A percentile compares a stretch with the other conserved stretches of the same genome.
These are phyloP conservation scores for Leptinotarsa haldemani DNA, from an alignment of 2,888 invertebrate genomes.

Conservation along the genomic window DNA sequence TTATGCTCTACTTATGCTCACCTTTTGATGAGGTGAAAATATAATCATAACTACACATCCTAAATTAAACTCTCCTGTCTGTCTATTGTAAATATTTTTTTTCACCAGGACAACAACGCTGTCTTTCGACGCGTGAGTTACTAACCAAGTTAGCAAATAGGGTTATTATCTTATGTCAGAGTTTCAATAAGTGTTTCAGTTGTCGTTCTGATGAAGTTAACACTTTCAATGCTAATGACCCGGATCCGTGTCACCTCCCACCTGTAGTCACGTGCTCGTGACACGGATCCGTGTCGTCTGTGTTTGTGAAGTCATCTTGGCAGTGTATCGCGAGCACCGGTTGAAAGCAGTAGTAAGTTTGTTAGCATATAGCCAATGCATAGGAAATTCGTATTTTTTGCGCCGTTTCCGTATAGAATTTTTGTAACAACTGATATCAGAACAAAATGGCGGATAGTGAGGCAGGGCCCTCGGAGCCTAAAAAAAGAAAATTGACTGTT, in stretches of 20 bases:
- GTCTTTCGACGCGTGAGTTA: no score
- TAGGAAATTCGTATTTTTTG: conserved; percentile 20
- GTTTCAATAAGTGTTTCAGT: no score
- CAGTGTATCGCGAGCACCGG: conserved; percentile 20
- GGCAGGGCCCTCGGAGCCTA: conserved; percentile 18
- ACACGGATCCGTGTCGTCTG: conserved; percentile 8
- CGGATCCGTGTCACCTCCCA: conserved; percentile 12
- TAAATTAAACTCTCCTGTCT: no score
- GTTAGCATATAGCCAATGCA: conserved; percentile 21
- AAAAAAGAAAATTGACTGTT: conserved; percentile 1
- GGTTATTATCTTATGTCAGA: no score
- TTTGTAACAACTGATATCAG: conserved; percentile 24
- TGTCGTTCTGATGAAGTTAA: background rate
- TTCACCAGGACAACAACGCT: no score
- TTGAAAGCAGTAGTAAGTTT: conserved; percentile 9
- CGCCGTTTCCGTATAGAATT: conserved; percentile 24
- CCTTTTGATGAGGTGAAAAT: no score
- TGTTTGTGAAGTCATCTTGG: conserved; percentile 13
- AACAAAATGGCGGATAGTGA: conserved; percentile 26
- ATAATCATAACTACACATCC: no score
- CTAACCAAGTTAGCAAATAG: no score
- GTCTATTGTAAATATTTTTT: no score
- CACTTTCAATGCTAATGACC: conserved; percentile 25
- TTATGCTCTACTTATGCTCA: no score
- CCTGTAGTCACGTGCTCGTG: conserved; percentile 4